phyloP scores from a whole-genome alignment of 1,140 invertebrate genomes.

The Drosophila arizonae region DNA sequence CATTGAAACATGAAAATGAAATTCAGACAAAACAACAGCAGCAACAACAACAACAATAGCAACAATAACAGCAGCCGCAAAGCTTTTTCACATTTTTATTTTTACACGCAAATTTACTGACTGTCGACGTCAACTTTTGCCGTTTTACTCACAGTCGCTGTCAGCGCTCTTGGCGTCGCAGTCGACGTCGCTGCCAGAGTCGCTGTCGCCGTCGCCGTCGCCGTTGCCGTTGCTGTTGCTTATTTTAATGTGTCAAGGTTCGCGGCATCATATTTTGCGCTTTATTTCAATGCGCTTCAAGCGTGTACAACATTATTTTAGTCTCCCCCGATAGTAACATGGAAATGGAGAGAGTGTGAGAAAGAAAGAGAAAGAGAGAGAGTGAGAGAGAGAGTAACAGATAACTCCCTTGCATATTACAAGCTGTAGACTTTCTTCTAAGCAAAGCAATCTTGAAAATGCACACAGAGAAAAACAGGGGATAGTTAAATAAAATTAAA shows the following conservation, averaged over 20 bases:
- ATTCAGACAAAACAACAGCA: conserved; percentile 56
- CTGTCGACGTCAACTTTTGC: conserved; percentile 25
- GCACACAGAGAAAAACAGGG: background rate
- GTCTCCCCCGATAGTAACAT: conserved; percentile 15
- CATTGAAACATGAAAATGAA: conserved; percentile 70
- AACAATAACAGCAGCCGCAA: conserved; percentile 30
- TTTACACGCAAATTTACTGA: conserved; percentile 74
- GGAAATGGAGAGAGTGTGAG: conserved; percentile 11
- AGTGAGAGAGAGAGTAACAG: background rate
- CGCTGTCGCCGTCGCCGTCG: background rate
- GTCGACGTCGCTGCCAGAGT: conserved; percentile 1
- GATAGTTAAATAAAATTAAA: no score
- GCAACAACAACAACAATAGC: conserved; percentile 12
- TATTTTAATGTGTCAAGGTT: conserved; percentile 80
- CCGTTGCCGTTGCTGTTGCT: conserved; percentile 49
- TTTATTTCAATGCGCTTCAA: conserved; percentile 69
- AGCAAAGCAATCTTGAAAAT: background rate
- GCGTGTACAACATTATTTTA: conserved; percentile 63
- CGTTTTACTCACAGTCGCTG: conserved; percentile 36
- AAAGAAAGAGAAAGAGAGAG: background rate
- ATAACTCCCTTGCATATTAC: background rate
- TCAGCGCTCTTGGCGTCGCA: conserved; percentile 1
- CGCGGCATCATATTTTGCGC: conserved; percentile 78
- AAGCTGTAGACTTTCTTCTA: conserved; percentile 6
- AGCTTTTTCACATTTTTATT: conserved; percentile 75